phyloP scores from a whole-genome alignment of 2,113 vertebrate species.

The Chloebia gouldiae region DNA sequence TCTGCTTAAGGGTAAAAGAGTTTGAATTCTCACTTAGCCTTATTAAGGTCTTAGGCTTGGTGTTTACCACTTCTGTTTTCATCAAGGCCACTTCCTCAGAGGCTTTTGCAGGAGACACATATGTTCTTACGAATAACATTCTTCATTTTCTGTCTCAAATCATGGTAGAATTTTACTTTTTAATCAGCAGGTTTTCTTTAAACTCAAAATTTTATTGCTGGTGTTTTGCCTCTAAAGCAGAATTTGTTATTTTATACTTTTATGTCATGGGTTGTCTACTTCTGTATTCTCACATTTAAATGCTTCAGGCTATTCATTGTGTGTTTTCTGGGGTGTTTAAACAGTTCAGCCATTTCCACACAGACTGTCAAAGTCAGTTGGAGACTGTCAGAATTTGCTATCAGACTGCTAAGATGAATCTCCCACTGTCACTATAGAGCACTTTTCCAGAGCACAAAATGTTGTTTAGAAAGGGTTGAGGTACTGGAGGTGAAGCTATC shows the following conservation, averaged over 20 bases:
- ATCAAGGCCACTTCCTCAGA: neutral
- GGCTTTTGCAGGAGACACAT: neutral
- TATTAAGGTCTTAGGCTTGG: neutral
- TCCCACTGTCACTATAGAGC: neutral
- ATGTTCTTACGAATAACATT: neutral
- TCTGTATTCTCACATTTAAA: neutral
- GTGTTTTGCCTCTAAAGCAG: neutral
- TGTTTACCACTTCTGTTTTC: slow-evolving; percentile 16
- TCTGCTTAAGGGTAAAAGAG: slow-evolving; percentile 15
- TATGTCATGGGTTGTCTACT: neutral
- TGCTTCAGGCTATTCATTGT: neutral
- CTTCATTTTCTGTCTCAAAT: slow-evolving; percentile 12
- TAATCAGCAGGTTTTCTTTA: slow-evolving; percentile 26
- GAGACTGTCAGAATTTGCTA: neutral
- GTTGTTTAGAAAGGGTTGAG: neutral
- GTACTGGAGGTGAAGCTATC: neutral
- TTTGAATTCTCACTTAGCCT: slow-evolving; percentile 21
- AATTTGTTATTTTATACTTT: neutral
- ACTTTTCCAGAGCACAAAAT: neutral
- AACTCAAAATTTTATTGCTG: neutral
- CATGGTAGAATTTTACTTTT: neutral
- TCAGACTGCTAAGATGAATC: neutral
- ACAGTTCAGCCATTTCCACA: slow-evolving; percentile 1
- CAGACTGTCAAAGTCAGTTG: neutral
- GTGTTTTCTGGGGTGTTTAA: slow-evolving; percentile 32